These are phyloP conservation scores for Alcedo atthis DNA, from an alignment of 2,797 vertebrate genomes.

Conservation along the genomic window DNA sequence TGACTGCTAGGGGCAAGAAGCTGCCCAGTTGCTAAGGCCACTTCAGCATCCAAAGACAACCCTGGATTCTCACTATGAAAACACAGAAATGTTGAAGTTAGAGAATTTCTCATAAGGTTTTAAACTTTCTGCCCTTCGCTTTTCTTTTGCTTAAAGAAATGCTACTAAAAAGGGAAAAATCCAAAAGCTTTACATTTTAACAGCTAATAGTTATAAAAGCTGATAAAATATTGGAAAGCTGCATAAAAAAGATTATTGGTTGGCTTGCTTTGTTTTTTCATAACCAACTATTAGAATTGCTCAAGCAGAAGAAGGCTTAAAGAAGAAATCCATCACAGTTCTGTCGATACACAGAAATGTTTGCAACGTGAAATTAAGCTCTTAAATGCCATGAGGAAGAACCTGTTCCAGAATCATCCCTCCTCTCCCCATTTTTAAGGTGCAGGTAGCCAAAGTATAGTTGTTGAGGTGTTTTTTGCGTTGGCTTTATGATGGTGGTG, in stretches of 20 bases:
- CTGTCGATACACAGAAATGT: not conserved
- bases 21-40: conserved; percentile 80
- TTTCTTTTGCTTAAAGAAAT: not conserved
- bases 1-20: conserved; percentile 75
- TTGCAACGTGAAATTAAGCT: not conserved
- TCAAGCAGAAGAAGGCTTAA: not conserved
- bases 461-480: not conserved
- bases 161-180: not conserved
- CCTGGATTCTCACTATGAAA: conserved; percentile 77
- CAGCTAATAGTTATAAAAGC: not conserved
- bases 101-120: not conserved
- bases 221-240: not conserved
- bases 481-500: fast-evolving
- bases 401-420: not conserved
- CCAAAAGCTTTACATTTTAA: not conserved
- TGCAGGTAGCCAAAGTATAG: not conserved
- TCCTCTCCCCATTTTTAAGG: not conserved
- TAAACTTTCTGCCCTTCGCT: not conserved
- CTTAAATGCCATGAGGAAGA: not conserved
- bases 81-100: conserved; percentile 28
- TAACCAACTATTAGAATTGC: not conserved
- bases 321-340: not conserved
- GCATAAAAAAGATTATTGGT: not conserved
- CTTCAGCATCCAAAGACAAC: conserved; percentile 79
- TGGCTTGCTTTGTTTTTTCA: not conserved